Percentiles rank a stretch among this genome's conserved stretches.
phyloP scores from a whole-genome alignment of 2,113 vertebrate species.

The Labeo catla region DNA sequence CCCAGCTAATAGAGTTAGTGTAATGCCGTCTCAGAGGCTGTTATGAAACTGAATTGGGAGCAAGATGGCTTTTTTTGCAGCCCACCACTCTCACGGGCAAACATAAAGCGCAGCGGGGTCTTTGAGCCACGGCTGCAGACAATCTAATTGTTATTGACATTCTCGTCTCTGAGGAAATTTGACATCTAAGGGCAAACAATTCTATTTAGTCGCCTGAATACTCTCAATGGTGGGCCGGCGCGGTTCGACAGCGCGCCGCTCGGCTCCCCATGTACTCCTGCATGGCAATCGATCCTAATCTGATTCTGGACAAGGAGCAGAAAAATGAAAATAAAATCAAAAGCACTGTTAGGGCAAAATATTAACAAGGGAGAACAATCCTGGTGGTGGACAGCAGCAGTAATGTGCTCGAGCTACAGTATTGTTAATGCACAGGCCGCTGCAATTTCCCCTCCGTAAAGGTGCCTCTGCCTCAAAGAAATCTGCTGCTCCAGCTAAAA shows the following conservation, averaged over 20 bases:
- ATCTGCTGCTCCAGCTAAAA: conserved; percentile 84
- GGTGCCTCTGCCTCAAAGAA: conserved; percentile 79
- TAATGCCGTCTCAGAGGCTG: conserved; percentile 77
- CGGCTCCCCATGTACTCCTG: conserved; percentile 65
- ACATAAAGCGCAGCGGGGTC: conserved; percentile 57
- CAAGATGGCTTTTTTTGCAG: conserved; percentile 73
- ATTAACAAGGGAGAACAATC: conserved; percentile 80
- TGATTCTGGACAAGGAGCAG: conserved; percentile 70
- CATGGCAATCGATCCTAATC: conserved; percentile 81
- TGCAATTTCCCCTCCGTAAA: conserved; percentile 60
- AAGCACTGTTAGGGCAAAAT: conserved; percentile 78
- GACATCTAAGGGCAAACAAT: conserved; percentile 86
- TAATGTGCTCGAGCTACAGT: conserved; percentile 75
- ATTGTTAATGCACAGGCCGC: conserved; percentile 74
- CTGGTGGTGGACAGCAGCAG: conserved; percentile 61
- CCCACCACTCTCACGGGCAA: conserved; percentile 64
- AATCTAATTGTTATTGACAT: conserved; percentile 86
- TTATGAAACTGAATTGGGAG: conserved; percentile 81
- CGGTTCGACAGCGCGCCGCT: conserved; percentile 56
- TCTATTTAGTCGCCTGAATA: conserved; percentile 84
- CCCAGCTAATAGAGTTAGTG: conserved; percentile 76
- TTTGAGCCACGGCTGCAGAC: conserved; percentile 75
- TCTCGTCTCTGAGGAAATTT: conserved; percentile 82
- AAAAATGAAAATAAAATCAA: conserved; percentile 82
- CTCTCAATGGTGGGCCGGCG: conserved; percentile 73